Evolutionary conservation across 2,888 invertebrate species (phyloP).

Genomic region (Leucophenga montana): DNA sequence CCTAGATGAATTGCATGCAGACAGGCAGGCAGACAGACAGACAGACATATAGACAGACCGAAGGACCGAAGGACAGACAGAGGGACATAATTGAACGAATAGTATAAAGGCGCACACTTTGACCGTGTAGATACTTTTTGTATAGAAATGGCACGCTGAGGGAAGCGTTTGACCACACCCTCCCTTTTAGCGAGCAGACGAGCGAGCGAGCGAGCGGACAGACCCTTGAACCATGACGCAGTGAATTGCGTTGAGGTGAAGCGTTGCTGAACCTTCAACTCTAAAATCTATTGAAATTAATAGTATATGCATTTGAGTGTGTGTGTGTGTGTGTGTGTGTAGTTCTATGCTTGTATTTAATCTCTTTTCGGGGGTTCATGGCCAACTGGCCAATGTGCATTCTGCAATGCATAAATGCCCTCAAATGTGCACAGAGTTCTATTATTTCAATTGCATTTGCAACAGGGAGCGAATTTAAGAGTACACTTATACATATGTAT

Average conservation of each 20-base stretch:
- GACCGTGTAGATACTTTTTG: background rate
- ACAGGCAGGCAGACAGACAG: background rate
- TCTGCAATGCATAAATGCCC: conserved; percentile 28
- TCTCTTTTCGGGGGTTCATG: conserved; percentile 19
- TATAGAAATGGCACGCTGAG: too few species aligned
- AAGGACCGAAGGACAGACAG: background rate
- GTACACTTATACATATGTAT: background rate
- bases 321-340: conserved; percentile 1
- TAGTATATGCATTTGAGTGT: conserved; percentile 36
- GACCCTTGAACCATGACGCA: background rate
- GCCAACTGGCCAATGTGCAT: conserved; percentile 57
- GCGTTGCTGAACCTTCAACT: conserved; percentile 6
- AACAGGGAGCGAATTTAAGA: background rate
- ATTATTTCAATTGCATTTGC: background rate
- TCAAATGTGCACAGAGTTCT: background rate
- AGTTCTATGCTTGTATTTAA: conserved; percentile 23
- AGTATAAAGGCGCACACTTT: conserved; percentile 37
- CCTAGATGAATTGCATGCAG: background rate
- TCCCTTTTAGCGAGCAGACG: conserved; percentile 34
- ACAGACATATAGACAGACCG: background rate
- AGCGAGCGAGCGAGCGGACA: background rate
- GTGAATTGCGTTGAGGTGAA: background rate
- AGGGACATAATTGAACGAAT: conserved; percentile 3
- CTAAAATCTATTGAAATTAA: conserved; percentile 35
- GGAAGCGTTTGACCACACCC: conserved; percentile 51